Evolutionary conservation across 2,797 vertebrate species (phyloP), one percentile per base, ranked within the genome.

Genomic region (Bucorvus abyssinicus): DNA sequence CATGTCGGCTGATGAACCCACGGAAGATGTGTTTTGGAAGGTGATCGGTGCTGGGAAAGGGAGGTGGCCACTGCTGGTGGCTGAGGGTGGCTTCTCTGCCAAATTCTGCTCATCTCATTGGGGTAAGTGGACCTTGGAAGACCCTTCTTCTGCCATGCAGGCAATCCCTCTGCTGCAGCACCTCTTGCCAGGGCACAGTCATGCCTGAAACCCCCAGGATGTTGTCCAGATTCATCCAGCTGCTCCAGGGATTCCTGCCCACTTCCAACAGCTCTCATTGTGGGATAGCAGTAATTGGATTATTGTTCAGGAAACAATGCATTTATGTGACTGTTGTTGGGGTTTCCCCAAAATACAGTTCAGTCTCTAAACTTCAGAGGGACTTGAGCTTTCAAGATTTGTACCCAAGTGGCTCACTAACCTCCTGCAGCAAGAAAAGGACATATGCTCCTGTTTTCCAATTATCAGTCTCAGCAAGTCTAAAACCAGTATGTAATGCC

Each of bases 1-100:
- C 2, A 1, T 9, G 5, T 8, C 8, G 4, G 2, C 26, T 69
- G n/a, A 23, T 17, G 32, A 80, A 63, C 14, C 29, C 0, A 0
- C 9, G 14, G 56, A 4, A 29, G 16, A 36, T 2, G 0, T 1
- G 0, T 34, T 55, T 50, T 26, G 30, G 38, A 75, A 80, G 52
- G 52, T 4, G 21, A 8, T 30, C 0, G 0, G 6, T 23, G 13
- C 34, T 15, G 32, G 32, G 26, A 55, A 63, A 40, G 56, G 19
- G n/a, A 74, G 3, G 24, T 14, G 65, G 12, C 7, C 1, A 0
- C 34, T n/a, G 22, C 14, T 80, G 22, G 14, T 70, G 27, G 21
- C 30, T 2, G 1, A 34, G 13, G 8, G 13, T 17, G 17, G 6
- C 24, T 70, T 74, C 18, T 20, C 15, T 50, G 56, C 24, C 4